phyloP scores from a whole-genome alignment of 2,888 invertebrate genomes.

The Sinopyrophorus schimmeli region DNA sequence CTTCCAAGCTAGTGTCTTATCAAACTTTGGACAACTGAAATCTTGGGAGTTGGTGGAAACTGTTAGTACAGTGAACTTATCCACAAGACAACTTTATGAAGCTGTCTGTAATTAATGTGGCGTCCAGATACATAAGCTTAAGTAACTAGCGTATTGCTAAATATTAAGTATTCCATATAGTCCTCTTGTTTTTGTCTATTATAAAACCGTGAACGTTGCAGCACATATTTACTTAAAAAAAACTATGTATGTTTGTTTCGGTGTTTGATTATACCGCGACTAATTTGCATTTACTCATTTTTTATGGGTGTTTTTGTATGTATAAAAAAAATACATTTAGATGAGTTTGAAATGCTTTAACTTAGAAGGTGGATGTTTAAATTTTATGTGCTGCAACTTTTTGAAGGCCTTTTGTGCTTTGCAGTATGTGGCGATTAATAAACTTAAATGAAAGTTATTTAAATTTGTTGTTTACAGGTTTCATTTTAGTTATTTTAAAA shows the following conservation, averaged over 20 bases:
- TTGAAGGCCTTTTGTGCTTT: constrained; percentile 30
- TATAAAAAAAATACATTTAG: too few relatives aligned
- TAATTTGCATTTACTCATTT: too few relatives aligned
- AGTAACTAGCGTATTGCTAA: constrained; percentile 37
- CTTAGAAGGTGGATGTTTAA: too few relatives aligned
- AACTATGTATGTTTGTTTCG: neutral
- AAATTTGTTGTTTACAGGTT: constrained; percentile 12
- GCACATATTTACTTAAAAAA: constrained; percentile 13
- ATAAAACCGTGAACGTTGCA: constrained; percentile 16
- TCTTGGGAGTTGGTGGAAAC: constrained; percentile 24
- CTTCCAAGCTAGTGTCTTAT: constrained; percentile 31
- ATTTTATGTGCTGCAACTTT: constrained; percentile 18
- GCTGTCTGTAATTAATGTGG: constrained; percentile 42
- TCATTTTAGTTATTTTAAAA: too few relatives aligned
- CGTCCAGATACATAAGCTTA: constrained; percentile 44
- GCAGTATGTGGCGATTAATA: constrained; percentile 25
- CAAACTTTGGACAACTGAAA: constrained; percentile 23
- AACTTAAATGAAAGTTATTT: constrained; percentile 5
- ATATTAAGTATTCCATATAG: constrained; percentile 36
- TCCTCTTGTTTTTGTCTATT: constrained; percentile 23
- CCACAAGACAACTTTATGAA: constrained; percentile 27
- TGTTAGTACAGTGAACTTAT: constrained; percentile 21
- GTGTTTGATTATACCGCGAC: too few relatives aligned
- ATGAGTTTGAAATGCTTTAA: too few relatives aligned
- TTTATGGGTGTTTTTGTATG: too few relatives aligned